Conservation (phyloP, 1,140 invertebrate genomes). For the Cyclina sinensis region DNA sequence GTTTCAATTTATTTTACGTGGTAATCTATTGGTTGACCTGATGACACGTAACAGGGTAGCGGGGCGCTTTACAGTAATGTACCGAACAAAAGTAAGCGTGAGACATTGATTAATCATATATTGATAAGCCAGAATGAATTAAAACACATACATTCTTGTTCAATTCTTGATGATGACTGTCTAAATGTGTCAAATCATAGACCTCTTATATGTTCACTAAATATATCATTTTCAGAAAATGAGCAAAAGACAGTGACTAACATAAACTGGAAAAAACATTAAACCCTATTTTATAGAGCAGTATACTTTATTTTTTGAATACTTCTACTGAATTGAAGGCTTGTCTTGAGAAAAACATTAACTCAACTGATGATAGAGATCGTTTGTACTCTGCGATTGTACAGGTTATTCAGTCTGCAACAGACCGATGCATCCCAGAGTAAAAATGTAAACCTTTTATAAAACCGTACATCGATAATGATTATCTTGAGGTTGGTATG, state of each 20-base stretch:
- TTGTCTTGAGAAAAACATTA: not conserved
- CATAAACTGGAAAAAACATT: too few species aligned
- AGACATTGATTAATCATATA: too few species aligned
- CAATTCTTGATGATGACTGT: too few species aligned
- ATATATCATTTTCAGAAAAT: too few species aligned
- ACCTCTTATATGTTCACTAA: too few species aligned
- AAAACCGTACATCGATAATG: not conserved
- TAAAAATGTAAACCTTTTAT: not conserved
- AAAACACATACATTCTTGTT: not conserved
- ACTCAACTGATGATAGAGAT: not conserved
- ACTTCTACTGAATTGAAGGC: too few species aligned
- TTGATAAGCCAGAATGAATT: not conserved
- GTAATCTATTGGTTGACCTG: not conserved
- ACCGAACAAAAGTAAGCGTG: not conserved
- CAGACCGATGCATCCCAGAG: not conserved
- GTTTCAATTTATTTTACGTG: not conserved
- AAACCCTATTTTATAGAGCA: too few species aligned
- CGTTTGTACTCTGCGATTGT: too few species aligned
- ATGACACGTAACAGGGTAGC: not conserved
- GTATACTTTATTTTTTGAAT: too few species aligned
- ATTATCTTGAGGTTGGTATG: too few species aligned
- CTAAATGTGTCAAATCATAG: not conserved
- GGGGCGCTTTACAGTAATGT: not conserved
- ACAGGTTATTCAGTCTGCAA: too few species aligned
- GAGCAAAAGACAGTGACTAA: too few species aligned